phyloP scores from a whole-genome alignment of 1,140 invertebrate genomes.

The Cheumatopsyche charites region DNA sequence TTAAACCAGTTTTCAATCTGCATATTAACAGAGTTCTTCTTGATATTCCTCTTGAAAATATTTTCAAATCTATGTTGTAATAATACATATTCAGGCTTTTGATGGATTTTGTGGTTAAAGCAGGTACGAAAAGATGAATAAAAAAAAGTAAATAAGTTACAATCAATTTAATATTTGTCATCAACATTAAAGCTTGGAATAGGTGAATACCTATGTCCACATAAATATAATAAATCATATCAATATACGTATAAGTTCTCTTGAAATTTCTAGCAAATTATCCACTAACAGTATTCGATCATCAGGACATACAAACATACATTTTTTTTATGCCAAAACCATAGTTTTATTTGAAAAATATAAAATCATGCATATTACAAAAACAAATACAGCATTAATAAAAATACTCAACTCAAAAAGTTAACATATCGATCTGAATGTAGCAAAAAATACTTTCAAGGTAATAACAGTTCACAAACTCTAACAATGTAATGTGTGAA shows the following conservation, averaged over 20 bases:
- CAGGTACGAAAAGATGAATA: too few species aligned
- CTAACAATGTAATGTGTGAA: background rate
- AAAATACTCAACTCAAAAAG: too few species aligned
- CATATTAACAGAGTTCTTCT: too few species aligned
- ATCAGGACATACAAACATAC: slow-evolving; percentile 11
- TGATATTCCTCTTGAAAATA: too few species aligned
- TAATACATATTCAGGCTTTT: too few species aligned
- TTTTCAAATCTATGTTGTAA: too few species aligned
- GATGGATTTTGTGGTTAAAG: too few species aligned
- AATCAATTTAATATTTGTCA: slow-evolving; percentile 3
- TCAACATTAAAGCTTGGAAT: slow-evolving; percentile 17
- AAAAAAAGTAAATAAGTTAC: background rate
- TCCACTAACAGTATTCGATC: background rate
- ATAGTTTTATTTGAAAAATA: background rate
- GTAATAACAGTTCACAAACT: background rate
- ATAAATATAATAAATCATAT: slow-evolving; percentile 17
- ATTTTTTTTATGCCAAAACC: slow-evolving; percentile 5
- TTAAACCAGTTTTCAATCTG: too few species aligned
- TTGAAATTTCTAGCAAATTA: slow-evolving; percentile 8
- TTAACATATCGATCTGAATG: too few species aligned
- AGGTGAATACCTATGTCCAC: background rate
- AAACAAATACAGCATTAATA: too few species aligned
- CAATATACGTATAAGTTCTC: background rate
- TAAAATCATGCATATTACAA: background rate
- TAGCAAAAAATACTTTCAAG: slow-evolving; percentile 10